These are phyloP conservation scores for Hetaerina titia DNA, from an alignment of 2,888 invertebrate genomes.

Conservation along the genomic window DNA sequence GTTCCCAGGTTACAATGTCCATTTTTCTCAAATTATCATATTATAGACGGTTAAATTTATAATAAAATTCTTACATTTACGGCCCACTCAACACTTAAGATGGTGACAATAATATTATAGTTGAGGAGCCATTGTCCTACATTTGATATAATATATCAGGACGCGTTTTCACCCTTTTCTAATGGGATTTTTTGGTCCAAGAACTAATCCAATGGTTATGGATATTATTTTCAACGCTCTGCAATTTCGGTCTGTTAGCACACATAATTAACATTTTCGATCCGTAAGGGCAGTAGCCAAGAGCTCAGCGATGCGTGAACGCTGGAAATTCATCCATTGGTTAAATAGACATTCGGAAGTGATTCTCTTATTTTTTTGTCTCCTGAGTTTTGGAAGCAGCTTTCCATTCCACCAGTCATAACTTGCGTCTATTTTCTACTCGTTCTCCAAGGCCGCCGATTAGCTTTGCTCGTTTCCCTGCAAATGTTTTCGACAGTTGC, in stretches of 20 bases:
- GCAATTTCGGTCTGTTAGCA: background rate
- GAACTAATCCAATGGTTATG: background rate
- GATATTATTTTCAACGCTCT: background rate
- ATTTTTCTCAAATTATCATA: too few species aligned
- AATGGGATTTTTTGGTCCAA: background rate
- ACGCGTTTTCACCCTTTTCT: background rate
- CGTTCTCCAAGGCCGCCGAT: background rate
- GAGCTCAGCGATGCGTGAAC: background rate
- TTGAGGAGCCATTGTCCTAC: too few species aligned
- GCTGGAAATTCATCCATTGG: background rate
- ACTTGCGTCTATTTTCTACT: slow-evolving; percentile 6
- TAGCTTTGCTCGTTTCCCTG: background rate
- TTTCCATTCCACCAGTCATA: slow-evolving; percentile 1
- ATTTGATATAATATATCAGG: too few species aligned
- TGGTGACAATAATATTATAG: too few species aligned
- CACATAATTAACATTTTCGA: background rate
- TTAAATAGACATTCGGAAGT: background rate
- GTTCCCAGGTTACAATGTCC: too few species aligned
- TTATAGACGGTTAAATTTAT: too few species aligned
- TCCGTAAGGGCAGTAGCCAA: background rate
- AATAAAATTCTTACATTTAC: too few species aligned
- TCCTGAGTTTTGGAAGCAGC: background rate
- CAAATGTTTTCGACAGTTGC: background rate
- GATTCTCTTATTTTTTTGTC: background rate
- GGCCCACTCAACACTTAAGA: too few species aligned